phyloP scores from a whole-genome alignment of 1,140 invertebrate species.

The Steinernema khuongi region DNA sequence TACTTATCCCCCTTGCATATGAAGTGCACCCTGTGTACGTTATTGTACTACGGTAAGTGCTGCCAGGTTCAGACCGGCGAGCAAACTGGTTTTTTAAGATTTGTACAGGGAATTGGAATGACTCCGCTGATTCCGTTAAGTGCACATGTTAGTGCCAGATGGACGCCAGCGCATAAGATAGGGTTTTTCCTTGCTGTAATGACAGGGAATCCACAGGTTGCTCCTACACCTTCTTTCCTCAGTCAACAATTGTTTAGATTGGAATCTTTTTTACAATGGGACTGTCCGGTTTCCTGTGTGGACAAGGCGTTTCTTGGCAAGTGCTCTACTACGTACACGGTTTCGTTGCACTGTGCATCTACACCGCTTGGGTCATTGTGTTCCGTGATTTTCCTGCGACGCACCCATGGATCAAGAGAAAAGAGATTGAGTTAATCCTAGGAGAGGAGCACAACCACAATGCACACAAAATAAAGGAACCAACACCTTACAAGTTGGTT shows the following conservation, averaged over 20 bases:
- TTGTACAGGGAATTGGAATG: background rate
- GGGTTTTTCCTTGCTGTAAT: slow-evolving; percentile 1
- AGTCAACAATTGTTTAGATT: slow-evolving; percentile 4
- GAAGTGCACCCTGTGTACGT: background rate
- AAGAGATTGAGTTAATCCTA: slow-evolving; percentile 18
- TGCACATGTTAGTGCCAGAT: background rate
- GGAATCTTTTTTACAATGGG: slow-evolving; percentile 28
- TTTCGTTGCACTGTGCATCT: slow-evolving; percentile 7
- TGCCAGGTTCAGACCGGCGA: background rate
- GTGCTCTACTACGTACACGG: slow-evolving; percentile 27
- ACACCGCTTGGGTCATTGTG: slow-evolving; percentile 17
- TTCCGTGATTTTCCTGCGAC: slow-evolving; percentile 7
- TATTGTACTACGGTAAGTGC: background rate
- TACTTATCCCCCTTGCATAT: background rate
- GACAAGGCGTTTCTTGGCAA: slow-evolving; percentile 22
- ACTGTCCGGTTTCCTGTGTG: slow-evolving; percentile 20
- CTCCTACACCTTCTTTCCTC: background rate
- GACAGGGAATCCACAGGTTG: background rate
- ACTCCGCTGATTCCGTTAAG: background rate
- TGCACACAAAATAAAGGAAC: slow-evolving; percentile 8
- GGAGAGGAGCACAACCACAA: background rate
- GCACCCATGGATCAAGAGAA: slow-evolving; percentile 18
- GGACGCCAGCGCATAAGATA: slow-evolving; percentile 1
- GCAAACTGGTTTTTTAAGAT: background rate
- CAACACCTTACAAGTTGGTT: slow-evolving; percentile 1